phyloP scores from a whole-genome alignment of 2,888 invertebrate genomes.

The Agrochola circellaris region DNA sequence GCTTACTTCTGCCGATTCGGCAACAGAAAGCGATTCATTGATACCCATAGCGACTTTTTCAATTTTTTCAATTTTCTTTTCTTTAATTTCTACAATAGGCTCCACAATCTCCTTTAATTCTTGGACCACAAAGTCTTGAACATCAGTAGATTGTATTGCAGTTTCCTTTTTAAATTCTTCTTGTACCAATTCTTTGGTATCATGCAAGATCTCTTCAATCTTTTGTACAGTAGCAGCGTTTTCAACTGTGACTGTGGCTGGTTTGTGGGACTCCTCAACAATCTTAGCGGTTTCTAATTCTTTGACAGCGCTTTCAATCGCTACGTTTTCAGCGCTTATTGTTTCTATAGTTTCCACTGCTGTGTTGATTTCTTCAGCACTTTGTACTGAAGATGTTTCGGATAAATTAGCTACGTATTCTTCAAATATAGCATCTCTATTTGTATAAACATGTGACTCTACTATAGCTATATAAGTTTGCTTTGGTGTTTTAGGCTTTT shows the following conservation, averaged over 20 bases:
- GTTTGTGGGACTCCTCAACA: constrained; percentile 64
- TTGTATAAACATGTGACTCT: constrained; percentile 87
- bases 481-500: constrained; percentile 70
- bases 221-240: constrained; percentile 62
- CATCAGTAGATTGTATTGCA: constrained; percentile 49
- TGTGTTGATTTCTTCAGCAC: constrained; percentile 72
- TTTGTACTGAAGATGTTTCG: constrained; percentile 75
- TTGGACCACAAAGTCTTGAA: constrained; percentile 55
- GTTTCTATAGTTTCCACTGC: constrained; percentile 66
- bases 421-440: constrained; percentile 83
- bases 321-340: constrained; percentile 68
- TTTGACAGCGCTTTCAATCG: constrained; percentile 61
- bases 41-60: constrained; percentile 65
- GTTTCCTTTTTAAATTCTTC: constrained; percentile 63
- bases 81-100: constrained; percentile 58
- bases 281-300: constrained; percentile 65
- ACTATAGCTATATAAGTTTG: constrained; percentile 84
- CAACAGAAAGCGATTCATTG: constrained; percentile 58
- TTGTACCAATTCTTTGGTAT: constrained; percentile 61
- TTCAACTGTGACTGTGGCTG: constrained; percentile 58
- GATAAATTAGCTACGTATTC: constrained; percentile 73
- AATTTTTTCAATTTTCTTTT: constrained; percentile 66
- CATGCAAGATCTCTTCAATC: constrained; percentile 52
- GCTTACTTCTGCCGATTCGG: constrained; percentile 51
- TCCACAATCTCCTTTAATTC: constrained; percentile 64